A percentile compares a stretch with the other conserved stretches of the same genome.
Conservation (phyloP, 2,797 vertebrate species). For the Syngnathus acus region DNA sequence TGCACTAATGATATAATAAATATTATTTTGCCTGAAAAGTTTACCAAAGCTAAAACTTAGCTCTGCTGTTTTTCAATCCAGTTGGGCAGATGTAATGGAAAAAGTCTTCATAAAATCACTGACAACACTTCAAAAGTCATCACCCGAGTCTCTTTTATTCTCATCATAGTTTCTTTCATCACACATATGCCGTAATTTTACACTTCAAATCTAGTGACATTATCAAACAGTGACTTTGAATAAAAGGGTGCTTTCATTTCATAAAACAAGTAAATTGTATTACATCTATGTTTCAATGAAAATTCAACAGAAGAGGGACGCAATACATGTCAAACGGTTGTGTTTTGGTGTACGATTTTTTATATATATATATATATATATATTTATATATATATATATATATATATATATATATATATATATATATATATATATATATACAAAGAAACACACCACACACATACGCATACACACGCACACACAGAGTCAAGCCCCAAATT, state of each 20-base stretch:
- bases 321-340: constrained; percentile 18
- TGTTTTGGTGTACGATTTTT: too few relatives aligned
- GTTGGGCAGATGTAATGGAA: background rate
- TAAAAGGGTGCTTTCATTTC: background rate
- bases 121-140: constrained; percentile 26
- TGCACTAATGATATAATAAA: background rate
- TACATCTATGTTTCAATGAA: constrained; percentile 31
- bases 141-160: constrained; percentile 57
- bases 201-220: constrained; percentile 65
- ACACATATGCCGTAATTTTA: constrained; percentile 55
- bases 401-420: too few relatives aligned
- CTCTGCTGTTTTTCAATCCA: background rate
- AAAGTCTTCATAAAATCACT: constrained; percentile 1
- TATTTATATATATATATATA: too few relatives aligned
- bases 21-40: background rate
- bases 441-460: too few relatives aligned
- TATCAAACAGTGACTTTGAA: constrained; percentile 31
- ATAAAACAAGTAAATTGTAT: background rate
- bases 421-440: too few relatives aligned
- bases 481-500: too few relatives aligned
- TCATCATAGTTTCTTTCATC: constrained; percentile 51
- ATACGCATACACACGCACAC: too few relatives aligned
- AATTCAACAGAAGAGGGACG: constrained; percentile 27
- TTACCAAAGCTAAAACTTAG: background rate
- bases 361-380: too few relatives aligned